Evolutionary conservation across 2,113 vertebrate species (phyloP), one percentile per base, ranked within the genome.

Genomic region (Ursus arctos): DNA sequence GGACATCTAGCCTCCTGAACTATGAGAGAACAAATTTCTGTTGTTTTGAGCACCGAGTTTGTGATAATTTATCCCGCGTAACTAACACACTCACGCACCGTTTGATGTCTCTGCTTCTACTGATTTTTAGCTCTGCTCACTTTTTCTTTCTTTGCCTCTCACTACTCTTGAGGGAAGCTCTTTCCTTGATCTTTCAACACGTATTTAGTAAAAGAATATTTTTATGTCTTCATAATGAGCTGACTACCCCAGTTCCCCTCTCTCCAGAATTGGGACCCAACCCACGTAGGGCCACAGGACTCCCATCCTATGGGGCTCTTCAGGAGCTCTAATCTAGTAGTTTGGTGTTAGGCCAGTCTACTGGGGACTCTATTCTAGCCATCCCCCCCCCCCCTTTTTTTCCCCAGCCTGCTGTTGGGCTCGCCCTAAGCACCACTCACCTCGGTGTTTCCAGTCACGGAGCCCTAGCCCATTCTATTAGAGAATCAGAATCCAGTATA

Each of bases 81-180:
- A 43, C 40, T 26, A 57, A 69, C 31, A 1, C 7, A 47, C 6
- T 31, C 83, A 59, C 28, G 21, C 1, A 22, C 1, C 40, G 51
- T 55, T 74, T 74, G 67, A 4, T 55, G 21, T 28, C 36, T 89
- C 14, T 19, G 47, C 10, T 59, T 15, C 61, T 89, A 22, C 11
- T 55, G 61, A 40, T 36, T 93, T 74, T 87, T 10, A 36, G 13
- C 59, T 94, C 7, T 7, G 51, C 28, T 84, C 61, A 47, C 63
- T 76, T 86, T 63, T 57, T 53, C 55, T 88, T 89, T 93, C 13
- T 31, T 95, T 63, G 53, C 76, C 47, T 88, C 26, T 16, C 31
- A 28, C n/a, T 53, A 19, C 18, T 79, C 49, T 49, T 22, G 26
- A 94, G 19, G 53, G 69, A 84, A 18, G 55, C 4, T 55, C 47